These are phyloP conservation scores for Hesperophylax magnus DNA, from an alignment of 1,140 invertebrate species.

Conservation along the genomic window DNA sequence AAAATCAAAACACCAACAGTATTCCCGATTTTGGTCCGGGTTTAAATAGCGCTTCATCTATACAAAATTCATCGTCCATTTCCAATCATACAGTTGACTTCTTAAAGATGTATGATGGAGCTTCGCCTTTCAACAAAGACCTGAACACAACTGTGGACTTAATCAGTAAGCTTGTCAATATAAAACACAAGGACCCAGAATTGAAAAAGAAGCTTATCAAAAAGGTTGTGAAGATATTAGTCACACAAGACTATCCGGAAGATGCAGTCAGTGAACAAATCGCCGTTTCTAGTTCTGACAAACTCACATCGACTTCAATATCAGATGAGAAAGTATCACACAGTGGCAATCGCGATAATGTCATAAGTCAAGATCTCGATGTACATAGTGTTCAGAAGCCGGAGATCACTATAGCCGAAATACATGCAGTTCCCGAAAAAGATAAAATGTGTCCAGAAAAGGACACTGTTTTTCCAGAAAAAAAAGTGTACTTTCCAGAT, in stretches of 20 bases:
- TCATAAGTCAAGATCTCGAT: background rate
- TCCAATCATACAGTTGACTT: background rate
- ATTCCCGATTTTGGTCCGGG: conserved; percentile 12
- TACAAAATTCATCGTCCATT: background rate
- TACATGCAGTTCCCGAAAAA: background rate
- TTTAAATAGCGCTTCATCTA: background rate
- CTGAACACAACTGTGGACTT: conserved; percentile 65
- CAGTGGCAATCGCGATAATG: background rate
- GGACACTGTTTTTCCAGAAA: background rate
- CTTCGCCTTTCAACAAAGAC: conserved; percentile 63
- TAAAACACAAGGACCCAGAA: conserved; percentile 61
- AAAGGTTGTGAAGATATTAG: conserved; percentile 64
- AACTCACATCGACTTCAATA: background rate
- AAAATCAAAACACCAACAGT: conserved; percentile 54
- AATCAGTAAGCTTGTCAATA: conserved; percentile 58
- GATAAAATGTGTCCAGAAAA: background rate
- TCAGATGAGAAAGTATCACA: conserved; percentile 12
- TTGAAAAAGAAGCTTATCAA: conserved; percentile 65
- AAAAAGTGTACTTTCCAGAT: too few relatives aligned
- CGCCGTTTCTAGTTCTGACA: background rate
- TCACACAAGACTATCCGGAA: conserved; percentile 64
- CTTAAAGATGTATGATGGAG: conserved; percentile 5
- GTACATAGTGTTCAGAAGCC: background rate
- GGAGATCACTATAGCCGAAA: background rate
- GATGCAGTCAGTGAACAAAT: conserved; percentile 60